Percentiles rank a stretch among this genome's conserved stretches.
Evolutionary conservation across 2,888 invertebrate genomes (phyloP).

Genomic region (Elysia crispata): DNA sequence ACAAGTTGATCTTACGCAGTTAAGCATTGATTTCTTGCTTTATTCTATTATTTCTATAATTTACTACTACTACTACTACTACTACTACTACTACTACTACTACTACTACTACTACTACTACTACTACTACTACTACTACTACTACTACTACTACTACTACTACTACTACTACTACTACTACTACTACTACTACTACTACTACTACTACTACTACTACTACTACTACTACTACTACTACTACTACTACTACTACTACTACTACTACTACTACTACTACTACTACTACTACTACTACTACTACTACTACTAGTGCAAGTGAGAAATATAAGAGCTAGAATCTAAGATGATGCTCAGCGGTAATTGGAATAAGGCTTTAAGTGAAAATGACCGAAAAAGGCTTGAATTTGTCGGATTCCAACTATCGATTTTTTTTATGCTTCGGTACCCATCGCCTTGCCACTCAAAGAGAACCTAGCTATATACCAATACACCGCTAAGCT

Average conservation of each 20-base stretch:
- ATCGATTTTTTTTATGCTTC: too few species aligned
- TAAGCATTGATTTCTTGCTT: neutral
- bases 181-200: neutral
- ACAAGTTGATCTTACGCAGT: too few species aligned
- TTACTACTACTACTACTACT: neutral
- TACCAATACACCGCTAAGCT: too few species aligned
- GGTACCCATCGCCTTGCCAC: too few species aligned
- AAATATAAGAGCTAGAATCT: too few species aligned
- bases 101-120: neutral
- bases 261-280: slow-evolving; percentile 14
- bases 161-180: neutral
- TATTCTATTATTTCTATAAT: neutral
- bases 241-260: too few species aligned
- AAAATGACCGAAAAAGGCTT: too few species aligned
- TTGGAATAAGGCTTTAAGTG: too few species aligned
- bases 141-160: neutral
- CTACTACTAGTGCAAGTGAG: neutral
- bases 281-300: neutral
- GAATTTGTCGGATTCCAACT: neutral
- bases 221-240: too few species aligned
- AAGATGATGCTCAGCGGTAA: too few species aligned
- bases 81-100: neutral
- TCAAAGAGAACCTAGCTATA: too few species aligned
- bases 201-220: too few species aligned
- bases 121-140: neutral